A percentile compares a stretch with the other conserved stretches of the same genome.
These are phyloP conservation scores for Ichneumon xanthorius DNA, from an alignment of 2,888 invertebrate genomes.

Conservation along the genomic window DNA sequence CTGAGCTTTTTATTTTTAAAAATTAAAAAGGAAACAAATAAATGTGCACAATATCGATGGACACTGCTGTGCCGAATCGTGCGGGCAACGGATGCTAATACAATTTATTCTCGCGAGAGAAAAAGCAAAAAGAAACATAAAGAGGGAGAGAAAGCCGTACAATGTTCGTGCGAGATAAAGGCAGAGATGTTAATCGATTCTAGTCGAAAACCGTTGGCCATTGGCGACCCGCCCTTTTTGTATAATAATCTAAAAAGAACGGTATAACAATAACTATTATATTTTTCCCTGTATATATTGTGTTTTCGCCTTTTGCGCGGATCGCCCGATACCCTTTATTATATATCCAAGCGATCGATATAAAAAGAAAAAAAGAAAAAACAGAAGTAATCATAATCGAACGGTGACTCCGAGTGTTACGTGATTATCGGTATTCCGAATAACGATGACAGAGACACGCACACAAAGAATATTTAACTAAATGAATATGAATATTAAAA, in stretches of 20 bases:
- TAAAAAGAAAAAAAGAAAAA: neutral
- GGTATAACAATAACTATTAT: slow-evolving; percentile 27
- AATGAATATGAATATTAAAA: slow-evolving; percentile 27
- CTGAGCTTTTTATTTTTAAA: slow-evolving; percentile 43
- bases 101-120: slow-evolving; percentile 1
- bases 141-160: neutral
- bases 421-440: slow-evolving; percentile 14
- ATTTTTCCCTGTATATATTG: slow-evolving; percentile 55
- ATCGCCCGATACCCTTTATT: slow-evolving; percentile 30
- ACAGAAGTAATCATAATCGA: slow-evolving; percentile 5
- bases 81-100: slow-evolving; percentile 11
- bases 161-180: neutral
- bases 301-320: slow-evolving; percentile 35
- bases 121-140: neutral
- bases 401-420: slow-evolving; percentile 10
- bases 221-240: slow-evolving; percentile 40
- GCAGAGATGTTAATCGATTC: slow-evolving; percentile 14
- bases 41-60: slow-evolving; percentile 1
- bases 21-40: neutral
- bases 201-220: slow-evolving; percentile 26
- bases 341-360: slow-evolving; percentile 36
- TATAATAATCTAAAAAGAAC: slow-evolving; percentile 54
- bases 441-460: slow-evolving; percentile 32
- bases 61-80: slow-evolving; percentile 27
- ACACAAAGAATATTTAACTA: slow-evolving; percentile 26